These are phyloP conservation scores for Sphenopsis melanotis DNA, from an alignment of 2,797 vertebrate species.

Conservation along the genomic window DNA sequence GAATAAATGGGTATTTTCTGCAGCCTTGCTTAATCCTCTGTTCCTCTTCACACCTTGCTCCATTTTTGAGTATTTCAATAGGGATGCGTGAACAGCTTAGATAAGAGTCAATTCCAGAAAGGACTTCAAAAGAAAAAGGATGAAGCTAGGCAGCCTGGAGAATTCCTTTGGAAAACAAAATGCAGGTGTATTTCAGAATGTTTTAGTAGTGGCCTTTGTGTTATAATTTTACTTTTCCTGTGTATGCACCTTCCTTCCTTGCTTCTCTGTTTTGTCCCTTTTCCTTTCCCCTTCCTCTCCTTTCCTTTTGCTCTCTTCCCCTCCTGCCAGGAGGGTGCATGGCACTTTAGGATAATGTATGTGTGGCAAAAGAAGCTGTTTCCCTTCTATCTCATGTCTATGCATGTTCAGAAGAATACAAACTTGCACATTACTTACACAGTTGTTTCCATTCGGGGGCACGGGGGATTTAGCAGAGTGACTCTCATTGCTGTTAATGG, in stretches of 20 bases:
- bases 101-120: slow-evolving; percentile 43
- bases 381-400: background rate
- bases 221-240: background rate
- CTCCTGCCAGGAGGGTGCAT: background rate
- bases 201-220: background rate
- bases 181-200: background rate
- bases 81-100: slow-evolving; percentile 23
- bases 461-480: background rate
- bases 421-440: background rate
- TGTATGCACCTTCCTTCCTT: background rate
- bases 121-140: slow-evolving; percentile 47
- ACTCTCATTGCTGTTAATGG: background rate
- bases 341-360: background rate
- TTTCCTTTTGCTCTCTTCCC: background rate
- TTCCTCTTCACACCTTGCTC: slow-evolving; percentile 56
- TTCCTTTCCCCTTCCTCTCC: background rate
- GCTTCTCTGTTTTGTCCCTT: background rate
- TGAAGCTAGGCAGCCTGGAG: background rate
- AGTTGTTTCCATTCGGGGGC: background rate
- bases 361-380: background rate
- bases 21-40: slow-evolving; percentile 56
- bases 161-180: slow-evolving; percentile 52
- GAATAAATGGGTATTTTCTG: slow-evolving; percentile 53
- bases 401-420: background rate
- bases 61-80: slow-evolving; percentile 59